Conservation (phyloP, 1,140 invertebrate species). For the Drosophila carrolli region DNA sequence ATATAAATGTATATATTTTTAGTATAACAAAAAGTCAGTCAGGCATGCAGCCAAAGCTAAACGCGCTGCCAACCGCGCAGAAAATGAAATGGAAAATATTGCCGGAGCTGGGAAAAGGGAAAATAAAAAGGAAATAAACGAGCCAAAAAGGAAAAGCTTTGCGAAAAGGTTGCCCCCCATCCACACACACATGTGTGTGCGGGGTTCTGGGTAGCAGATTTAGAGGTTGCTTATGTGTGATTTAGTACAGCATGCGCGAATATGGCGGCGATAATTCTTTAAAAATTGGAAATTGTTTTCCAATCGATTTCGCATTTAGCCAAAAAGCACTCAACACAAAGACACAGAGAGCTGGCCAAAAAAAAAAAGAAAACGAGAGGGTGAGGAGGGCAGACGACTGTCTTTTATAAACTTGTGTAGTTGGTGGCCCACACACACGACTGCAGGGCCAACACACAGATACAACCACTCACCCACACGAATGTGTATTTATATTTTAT, state of each 20-base stretch:
- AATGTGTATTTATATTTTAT: slow-evolving; percentile 54
- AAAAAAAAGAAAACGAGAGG: too few species aligned
- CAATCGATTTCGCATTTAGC: slow-evolving; percentile 85
- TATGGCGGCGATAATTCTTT: slow-evolving; percentile 85
- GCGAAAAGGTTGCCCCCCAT: slow-evolving; percentile 60
- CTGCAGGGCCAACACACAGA: not conserved
- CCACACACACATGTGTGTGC: slow-evolving; percentile 4
- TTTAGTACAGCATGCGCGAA: slow-evolving; percentile 84
- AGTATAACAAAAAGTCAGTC: slow-evolving; percentile 52
- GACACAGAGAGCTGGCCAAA: slow-evolving; percentile 1
- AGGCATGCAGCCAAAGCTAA: slow-evolving; percentile 77
- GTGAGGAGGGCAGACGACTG: slow-evolving; percentile 28
- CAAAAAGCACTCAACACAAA: slow-evolving; percentile 73
- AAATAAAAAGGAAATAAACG: slow-evolving; percentile 81
- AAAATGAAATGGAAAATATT: slow-evolving; percentile 83
- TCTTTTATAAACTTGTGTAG: slow-evolving; percentile 66
- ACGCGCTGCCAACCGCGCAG: slow-evolving; percentile 66
- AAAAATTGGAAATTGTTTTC: slow-evolving; percentile 85
- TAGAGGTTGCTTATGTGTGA: slow-evolving; percentile 85
- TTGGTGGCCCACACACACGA: slow-evolving; percentile 12
- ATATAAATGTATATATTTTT: slow-evolving; percentile 34
- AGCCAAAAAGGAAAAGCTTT: slow-evolving; percentile 74
- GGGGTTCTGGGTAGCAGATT: slow-evolving; percentile 75
- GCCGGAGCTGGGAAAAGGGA: slow-evolving; percentile 49
- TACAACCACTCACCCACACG: not conserved